Conservation (phyloP, 1,140 invertebrate genomes). For the Brevipalpus yothersi region DNA sequence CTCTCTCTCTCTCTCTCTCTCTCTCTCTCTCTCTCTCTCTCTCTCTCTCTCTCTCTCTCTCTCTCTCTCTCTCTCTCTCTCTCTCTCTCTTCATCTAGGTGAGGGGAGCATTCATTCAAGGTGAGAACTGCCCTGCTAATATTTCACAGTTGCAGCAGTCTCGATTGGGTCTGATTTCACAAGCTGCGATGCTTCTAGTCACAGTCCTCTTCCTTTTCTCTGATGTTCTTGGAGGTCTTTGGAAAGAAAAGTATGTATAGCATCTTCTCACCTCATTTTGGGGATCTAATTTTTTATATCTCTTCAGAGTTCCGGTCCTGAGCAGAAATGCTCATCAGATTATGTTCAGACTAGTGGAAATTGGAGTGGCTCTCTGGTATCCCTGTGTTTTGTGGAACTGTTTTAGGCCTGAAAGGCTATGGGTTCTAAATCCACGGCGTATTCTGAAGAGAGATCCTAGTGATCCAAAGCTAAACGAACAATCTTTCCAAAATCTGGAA, state of each 20-base stretch:
- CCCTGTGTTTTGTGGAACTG: slow-evolving; percentile 85
- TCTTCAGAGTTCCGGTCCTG: slow-evolving; percentile 48
- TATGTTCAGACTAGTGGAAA: slow-evolving; percentile 65
- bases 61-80: too few relatives aligned
- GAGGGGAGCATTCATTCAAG: slow-evolving; percentile 13
- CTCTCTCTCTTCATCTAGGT: slow-evolving; percentile 10
- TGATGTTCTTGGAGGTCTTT: slow-evolving; percentile 66
- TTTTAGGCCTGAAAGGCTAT: slow-evolving; percentile 65
- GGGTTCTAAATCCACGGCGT: slow-evolving; percentile 73
- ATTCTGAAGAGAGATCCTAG: slow-evolving; percentile 37
- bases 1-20: too few relatives aligned
- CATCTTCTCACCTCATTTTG: not conserved
- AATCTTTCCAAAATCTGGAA: not conserved
- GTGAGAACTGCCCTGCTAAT: slow-evolving; percentile 11
- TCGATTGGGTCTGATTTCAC: slow-evolving; percentile 54
- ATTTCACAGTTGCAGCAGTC: slow-evolving; percentile 75
- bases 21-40: too few relatives aligned
- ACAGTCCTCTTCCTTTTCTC: slow-evolving; percentile 65
- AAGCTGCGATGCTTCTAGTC: slow-evolving; percentile 57
- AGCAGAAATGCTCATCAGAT: slow-evolving; percentile 75
- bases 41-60: too few relatives aligned
- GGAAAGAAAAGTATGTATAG: slow-evolving; percentile 52
- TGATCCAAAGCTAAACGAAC: slow-evolving; percentile 7
- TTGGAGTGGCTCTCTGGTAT: slow-evolving; percentile 81
- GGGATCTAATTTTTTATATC: not conserved